Evolutionary conservation across 2,888 invertebrate species (phyloP).

Genomic region (Cryptus armator): DNA sequence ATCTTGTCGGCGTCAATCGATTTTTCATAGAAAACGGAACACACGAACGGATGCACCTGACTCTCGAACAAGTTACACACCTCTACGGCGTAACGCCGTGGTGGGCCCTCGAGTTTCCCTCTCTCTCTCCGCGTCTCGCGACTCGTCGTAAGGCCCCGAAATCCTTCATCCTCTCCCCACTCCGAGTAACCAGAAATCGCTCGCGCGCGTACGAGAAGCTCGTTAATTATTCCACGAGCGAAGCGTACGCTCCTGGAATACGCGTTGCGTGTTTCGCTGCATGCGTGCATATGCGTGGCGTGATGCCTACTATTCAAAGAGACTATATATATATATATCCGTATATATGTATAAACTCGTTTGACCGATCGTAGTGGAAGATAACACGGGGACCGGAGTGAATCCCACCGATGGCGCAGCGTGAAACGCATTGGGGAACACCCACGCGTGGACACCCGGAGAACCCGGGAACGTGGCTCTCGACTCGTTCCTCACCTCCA

Average conservation of each 20-base stretch:
- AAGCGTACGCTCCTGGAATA: slow-evolving; percentile 74
- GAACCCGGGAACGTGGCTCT: slow-evolving; percentile 13
- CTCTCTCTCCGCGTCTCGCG: not conserved
- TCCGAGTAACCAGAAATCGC: slow-evolving; percentile 5
- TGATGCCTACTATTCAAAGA: slow-evolving; percentile 22
- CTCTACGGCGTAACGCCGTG: slow-evolving; percentile 19
- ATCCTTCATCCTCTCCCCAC: not conserved
- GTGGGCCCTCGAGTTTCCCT: slow-evolving; percentile 39
- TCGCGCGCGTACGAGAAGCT: slow-evolving; percentile 62
- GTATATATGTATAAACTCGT: not conserved
- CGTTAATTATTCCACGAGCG: slow-evolving; percentile 76
- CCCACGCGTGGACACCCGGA: slow-evolving; percentile 72
- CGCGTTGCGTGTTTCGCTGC: slow-evolving; percentile 65
- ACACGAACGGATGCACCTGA: slow-evolving; percentile 45
- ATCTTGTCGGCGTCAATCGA: slow-evolving; percentile 22
- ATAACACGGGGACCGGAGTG: slow-evolving; percentile 51
- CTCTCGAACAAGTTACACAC: slow-evolving; percentile 15
- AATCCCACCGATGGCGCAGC: slow-evolving; percentile 67
- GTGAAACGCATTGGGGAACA: slow-evolving; percentile 74
- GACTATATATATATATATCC: not conserved
- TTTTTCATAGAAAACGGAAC: slow-evolving; percentile 23
- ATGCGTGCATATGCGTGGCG: slow-evolving; percentile 51
- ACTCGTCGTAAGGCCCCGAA: not conserved
- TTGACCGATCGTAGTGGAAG: slow-evolving; percentile 55
- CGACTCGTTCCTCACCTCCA: not conserved